Conservation (phyloP, 2,113 vertebrate genomes). For the Isichthys henryi region DNA sequence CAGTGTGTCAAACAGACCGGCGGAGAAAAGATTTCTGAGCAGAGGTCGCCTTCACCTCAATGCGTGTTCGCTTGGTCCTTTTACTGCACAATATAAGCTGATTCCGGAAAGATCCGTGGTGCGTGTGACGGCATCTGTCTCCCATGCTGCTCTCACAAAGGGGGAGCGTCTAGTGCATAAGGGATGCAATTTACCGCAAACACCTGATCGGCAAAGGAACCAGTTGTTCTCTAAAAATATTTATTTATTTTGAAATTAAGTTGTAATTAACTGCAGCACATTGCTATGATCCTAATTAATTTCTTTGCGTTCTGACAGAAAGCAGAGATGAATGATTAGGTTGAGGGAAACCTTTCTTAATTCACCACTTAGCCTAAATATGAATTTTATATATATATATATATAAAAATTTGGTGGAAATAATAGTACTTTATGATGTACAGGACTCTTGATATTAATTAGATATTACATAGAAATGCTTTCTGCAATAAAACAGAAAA, state of each 20-base stretch:
- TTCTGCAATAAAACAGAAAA: background rate
- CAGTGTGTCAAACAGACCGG: background rate
- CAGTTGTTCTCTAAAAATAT: constrained; percentile 2
- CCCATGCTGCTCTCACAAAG: background rate
- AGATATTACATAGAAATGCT: background rate
- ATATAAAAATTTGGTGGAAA: background rate
- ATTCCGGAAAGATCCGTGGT: background rate
- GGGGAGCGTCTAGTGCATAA: background rate
- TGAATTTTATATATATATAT: background rate
- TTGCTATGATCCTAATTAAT: constrained; percentile 6
- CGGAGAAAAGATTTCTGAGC: background rate
- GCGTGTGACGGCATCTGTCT: background rate
- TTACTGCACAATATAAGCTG: background rate
- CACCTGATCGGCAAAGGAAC: constrained; percentile 2
- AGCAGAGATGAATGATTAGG: background rate
- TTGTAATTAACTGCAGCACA: background rate
- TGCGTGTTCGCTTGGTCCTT: background rate
- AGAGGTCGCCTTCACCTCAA: background rate
- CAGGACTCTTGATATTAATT: background rate
- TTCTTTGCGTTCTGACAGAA: background rate
- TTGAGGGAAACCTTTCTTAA: background rate
- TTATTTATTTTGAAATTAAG: constrained; percentile 13
- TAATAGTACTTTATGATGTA: background rate
- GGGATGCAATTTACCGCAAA: background rate
- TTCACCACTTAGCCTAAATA: background rate